Percentiles rank a stretch among this genome's conserved stretches.
Evolutionary conservation across 37 sponge, comb jelly and placozoan genomes (phyloP).

Genomic region (Beroe ovata): DNA sequence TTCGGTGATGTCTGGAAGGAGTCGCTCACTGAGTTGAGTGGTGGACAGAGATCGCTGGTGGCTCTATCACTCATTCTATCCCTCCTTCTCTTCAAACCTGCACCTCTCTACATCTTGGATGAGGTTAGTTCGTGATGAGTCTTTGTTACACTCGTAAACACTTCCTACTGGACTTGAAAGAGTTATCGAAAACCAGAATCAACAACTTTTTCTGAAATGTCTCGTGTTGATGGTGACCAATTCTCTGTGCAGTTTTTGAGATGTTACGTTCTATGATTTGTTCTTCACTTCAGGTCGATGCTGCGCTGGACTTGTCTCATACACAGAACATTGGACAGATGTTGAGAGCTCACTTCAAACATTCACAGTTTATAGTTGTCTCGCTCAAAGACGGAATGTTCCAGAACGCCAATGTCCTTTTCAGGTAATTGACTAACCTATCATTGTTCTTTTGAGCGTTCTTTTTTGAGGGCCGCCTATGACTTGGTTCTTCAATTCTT

Average conservation of each 20-base stretch:
- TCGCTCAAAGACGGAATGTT: constrained; percentile 98
- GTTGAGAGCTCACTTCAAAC: constrained; percentile 89
- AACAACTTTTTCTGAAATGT: too few species aligned
- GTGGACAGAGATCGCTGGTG: constrained; percentile 95
- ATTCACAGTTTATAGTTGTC: constrained; percentile 97
- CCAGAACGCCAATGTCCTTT: constrained; percentile 96
- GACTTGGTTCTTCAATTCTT: too few species aligned
- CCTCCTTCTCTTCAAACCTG: constrained; percentile 97
- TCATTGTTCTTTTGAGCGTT: too few species aligned
- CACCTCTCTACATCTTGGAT: constrained; percentile 98
- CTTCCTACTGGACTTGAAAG: too few species aligned
- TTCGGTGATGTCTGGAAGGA: constrained; percentile 99
- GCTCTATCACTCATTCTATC: constrained; percentile 96
- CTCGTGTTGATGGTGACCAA: too few species aligned
- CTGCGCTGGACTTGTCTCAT: constrained; percentile 97
- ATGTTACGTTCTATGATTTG: too few species aligned
- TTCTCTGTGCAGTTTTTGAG: too few species aligned
- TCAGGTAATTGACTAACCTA: constrained; percentile 55
- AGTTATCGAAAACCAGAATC: too few species aligned
- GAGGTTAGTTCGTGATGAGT: constrained; percentile 67
- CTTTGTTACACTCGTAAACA: too few species aligned
- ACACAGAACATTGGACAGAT: constrained; percentile 99
- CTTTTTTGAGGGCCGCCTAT: too few species aligned
- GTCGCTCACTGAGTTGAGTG: constrained; percentile 89
- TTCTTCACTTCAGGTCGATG: constrained; percentile 79